Percentiles rank a stretch among this genome's conserved stretches.
Conservation (phyloP, 2,797 vertebrate species). For the Cryptoprocta ferox region DNA sequence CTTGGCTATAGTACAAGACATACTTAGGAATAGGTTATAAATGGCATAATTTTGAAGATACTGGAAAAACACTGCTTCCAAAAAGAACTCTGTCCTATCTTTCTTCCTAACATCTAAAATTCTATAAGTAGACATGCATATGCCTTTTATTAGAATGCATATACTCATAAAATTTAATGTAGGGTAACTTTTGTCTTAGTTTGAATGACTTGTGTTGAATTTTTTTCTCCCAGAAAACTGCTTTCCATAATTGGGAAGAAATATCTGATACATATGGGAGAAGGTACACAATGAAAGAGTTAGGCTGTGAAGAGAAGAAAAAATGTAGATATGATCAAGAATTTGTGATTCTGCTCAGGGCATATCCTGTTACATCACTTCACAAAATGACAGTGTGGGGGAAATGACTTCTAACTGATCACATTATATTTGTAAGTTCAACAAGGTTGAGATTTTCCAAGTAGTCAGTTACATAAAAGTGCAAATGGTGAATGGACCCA, state of each 20-base stretch:
- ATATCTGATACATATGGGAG: background rate
- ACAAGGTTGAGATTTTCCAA: slow-evolving; percentile 13
- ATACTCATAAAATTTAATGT: background rate
- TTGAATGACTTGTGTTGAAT: background rate
- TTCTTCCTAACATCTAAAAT: background rate
- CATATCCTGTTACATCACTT: background rate
- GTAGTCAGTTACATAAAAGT: slow-evolving; percentile 32
- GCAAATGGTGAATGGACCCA: background rate
- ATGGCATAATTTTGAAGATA: background rate
- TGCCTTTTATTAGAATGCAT: slow-evolving; percentile 22
- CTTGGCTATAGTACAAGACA: background rate
- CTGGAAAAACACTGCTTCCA: background rate
- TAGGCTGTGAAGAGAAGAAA: background rate
- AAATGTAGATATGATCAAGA: background rate
- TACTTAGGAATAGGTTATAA: background rate
- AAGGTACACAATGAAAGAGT: background rate
- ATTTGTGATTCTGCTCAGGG: background rate
- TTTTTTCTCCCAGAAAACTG: slow-evolving; percentile 1
- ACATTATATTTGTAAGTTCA: slow-evolving; percentile 19
- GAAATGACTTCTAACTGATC: slow-evolving; percentile 4
- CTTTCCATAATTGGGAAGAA: background rate
- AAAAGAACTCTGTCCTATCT: background rate
- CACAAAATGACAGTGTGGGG: background rate
- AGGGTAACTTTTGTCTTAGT: slow-evolving; percentile 25
- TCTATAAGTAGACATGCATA: background rate